Percentiles rank a stretch among this genome's conserved stretches.
These are phyloP conservation scores for Patella caerulea DNA, from an alignment of 2,888 invertebrate species.

Conservation along the genomic window DNA sequence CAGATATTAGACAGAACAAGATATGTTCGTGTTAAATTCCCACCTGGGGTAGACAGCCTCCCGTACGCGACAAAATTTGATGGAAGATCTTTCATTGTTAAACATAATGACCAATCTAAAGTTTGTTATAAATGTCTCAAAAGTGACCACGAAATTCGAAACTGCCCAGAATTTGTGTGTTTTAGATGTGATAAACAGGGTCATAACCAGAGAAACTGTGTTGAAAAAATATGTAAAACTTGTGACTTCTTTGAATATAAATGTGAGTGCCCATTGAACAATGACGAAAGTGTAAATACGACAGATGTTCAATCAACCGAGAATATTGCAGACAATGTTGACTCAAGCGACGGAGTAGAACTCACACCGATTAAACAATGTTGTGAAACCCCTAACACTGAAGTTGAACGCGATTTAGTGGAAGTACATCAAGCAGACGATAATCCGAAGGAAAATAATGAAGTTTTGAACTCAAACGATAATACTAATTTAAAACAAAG, in stretches of 20 bases:
- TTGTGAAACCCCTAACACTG: too few species aligned
- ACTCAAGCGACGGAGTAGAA: too few species aligned
- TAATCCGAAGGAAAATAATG: too few species aligned
- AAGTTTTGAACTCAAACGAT: too few species aligned
- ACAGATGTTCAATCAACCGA: too few species aligned
- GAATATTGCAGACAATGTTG: too few species aligned
- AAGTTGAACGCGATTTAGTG: too few species aligned
- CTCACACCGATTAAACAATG: too few species aligned
- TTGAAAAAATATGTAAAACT: neutral
- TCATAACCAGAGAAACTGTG: neutral
- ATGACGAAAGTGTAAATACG: too few species aligned
- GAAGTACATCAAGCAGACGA: too few species aligned
- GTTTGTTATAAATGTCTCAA: neutral
- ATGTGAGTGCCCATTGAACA: neutral
- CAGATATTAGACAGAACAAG: neutral
- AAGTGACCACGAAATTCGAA: neutral
- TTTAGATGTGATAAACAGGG: neutral
- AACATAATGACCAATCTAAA: neutral
- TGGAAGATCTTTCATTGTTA: neutral
- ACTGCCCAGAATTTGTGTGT: neutral
- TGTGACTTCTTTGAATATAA: neutral
- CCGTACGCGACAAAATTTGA: neutral
- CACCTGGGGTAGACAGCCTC: neutral
- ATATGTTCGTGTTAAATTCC: neutral
- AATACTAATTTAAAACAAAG: too few species aligned